Base-by-base conservation (phyloP, 2,888 invertebrate species). In the Siphonodentalium dalli region DNA sequence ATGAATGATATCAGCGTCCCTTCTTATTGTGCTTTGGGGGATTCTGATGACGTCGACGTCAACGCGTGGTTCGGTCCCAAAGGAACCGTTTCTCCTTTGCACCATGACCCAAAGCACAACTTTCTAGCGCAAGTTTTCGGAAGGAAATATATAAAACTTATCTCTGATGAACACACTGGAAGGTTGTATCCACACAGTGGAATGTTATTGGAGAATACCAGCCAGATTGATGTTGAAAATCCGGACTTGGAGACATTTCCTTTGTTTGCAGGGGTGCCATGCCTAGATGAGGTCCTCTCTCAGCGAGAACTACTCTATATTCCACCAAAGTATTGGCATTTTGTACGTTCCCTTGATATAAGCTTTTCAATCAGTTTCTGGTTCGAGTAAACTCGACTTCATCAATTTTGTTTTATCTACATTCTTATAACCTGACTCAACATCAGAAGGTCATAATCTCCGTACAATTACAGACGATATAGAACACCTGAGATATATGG, bases 301-400 rank as follows among this genome's bases (percentile, higher is more conserved):
- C 87, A 90, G 0, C 96, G 97, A 1, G 92, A 97, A 72, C 90
- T 94, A 85, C 82, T 99, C 46, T 99, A 90, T 77, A 93, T 99
- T 66, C 99, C 99, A 13, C 89, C 91, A 3, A 90, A 89, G 77
- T 95, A 93, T 90, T 99, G 98, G 97, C 99, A 99, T 84, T 94
- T 91, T 84, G 92, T 99, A 5, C 88, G 89, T 61, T 90, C 96
- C 0, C 83, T 95, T 37, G 88, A 89, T 31, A 86, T 90, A 34
- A 96, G 96, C 80, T 95, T 97, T 81, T 97, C 97, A 15, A 90
- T 98, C 0, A 97, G 95, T 82, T 98, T 96, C 84, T 99, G 98
- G 98, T 98, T 93, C 92, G 54, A 65, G 47, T 67, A 44, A 57
- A 40, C n/a, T n/a, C n/a, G n/a, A n/a, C n/a, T n/a, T n/a, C n/a